These are phyloP conservation scores for Crocodylus rhombifer DNA, from an alignment of 2,797 vertebrate genomes.

Conservation along the genomic window DNA sequence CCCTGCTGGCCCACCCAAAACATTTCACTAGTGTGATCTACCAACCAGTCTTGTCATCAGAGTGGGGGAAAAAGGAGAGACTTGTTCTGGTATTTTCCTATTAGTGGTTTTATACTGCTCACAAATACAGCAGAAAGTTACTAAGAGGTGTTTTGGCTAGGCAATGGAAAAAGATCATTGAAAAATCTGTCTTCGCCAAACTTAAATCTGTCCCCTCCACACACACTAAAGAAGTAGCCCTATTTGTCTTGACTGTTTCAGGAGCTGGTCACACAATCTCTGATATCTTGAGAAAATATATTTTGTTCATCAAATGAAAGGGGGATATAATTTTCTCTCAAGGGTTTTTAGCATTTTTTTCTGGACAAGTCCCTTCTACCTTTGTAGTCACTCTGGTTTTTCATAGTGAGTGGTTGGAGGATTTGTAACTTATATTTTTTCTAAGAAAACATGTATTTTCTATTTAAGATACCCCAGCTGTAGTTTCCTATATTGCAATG, in stretches of 20 bases:
- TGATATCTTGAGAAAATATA: neutral
- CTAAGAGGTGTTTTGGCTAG: neutral
- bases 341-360: neutral
- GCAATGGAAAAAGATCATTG: neutral
- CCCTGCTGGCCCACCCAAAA: neutral
- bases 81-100: neutral
- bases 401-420: no score
- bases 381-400: neutral
- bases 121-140: neutral
- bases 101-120: no score
- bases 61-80: neutral
- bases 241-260: neutral
- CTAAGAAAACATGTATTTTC: conserved; percentile 17
- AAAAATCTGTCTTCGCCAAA: neutral
- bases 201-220: neutral
- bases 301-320: neutral
- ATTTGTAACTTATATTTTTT: neutral
- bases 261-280: neutral
- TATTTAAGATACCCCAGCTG: conserved; percentile 48
- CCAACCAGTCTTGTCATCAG: accelerated
- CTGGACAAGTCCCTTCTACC: neutral
- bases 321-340: accelerated
- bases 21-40: neutral
- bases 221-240: neutral
- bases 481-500: conserved; percentile 72